Evolutionary conservation across 2,113 vertebrate species (phyloP), one percentile per base, ranked within the genome.

Genomic region (Zosterops pallidus): DNA sequence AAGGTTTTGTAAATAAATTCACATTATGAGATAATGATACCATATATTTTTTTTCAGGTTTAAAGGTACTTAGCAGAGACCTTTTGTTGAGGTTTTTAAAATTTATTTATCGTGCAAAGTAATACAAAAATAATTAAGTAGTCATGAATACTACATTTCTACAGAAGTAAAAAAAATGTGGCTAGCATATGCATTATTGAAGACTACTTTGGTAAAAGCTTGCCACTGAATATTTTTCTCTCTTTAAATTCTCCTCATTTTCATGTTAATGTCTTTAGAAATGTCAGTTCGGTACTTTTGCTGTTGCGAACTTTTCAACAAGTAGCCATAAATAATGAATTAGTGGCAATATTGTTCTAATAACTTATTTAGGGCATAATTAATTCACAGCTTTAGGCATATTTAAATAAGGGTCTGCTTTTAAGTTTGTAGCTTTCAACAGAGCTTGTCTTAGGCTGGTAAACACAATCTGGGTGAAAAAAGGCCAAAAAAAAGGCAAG

Each of bases 291-390:
- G 92, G 95, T 98, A 98, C 92, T 97, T 98, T 93, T 95, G 86
- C 87, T 84, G 64, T 97, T 97, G 92, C 83, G 90, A 97, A 98
- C 97, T 98, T 98, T 98, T 97, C 95, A 98, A 98, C 98, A 98
- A 94, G 95, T 97, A 94, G 44, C 39, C 67, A 97, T 98, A 98
- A 98, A 98, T 98, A 98, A 98, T 98, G 91, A 93, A 98, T 98
- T 95, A 96, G 86, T 97, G 93, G 96, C 96, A 97, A 97, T 97
- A 97, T 97, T 98, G 94, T 97, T 94, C 94, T 98, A 97, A 97
- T 98, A 98, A 98, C 94, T 97, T 98, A 97, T 96, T 98, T 98
- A 97, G 76, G 29, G 65, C 89, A 98, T 98, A 98, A 98, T 98
- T 98, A 98, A 98, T 98, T 98, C 95, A 97, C 97, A 97, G 96